Evolutionary conservation across 2,113 vertebrate species (phyloP).

Genomic region (Leptobrachium ailaonicum): DNA sequence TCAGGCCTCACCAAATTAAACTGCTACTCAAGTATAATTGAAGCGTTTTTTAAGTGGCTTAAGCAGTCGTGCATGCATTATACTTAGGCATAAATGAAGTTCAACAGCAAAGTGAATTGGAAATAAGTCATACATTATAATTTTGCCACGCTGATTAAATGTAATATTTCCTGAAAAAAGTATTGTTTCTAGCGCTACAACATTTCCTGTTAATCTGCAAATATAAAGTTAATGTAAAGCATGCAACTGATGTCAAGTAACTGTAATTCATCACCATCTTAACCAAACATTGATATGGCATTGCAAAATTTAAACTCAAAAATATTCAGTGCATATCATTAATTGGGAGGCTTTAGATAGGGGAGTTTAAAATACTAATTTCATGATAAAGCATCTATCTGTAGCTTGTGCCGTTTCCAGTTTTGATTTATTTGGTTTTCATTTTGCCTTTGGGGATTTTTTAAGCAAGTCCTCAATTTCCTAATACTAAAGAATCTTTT

Average conservation of each 20-base stretch:
- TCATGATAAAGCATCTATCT: too few species aligned
- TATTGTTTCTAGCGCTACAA: conserved; percentile 13
- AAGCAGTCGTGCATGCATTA: conserved; percentile 45
- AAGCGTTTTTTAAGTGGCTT: conserved; percentile 47
- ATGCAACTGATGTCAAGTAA: neutral
- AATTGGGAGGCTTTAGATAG: too few species aligned
- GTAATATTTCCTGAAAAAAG: conserved; percentile 31
- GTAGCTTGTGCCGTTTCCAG: too few species aligned
- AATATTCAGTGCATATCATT: too few species aligned
- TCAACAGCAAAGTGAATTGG: conserved; percentile 33
- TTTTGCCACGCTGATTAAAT: conserved; percentile 41
- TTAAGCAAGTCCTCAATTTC: too few species aligned
- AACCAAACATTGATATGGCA: too few species aligned
- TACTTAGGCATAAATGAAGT: conserved; percentile 40
- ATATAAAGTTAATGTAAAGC: conserved; percentile 25
- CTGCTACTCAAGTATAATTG: conserved; percentile 47
- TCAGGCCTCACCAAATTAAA: conserved; percentile 46
- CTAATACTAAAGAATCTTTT: too few species aligned
- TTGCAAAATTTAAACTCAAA: too few species aligned
- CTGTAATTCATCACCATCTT: too few species aligned
- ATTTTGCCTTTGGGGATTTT: too few species aligned
- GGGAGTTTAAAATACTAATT: too few species aligned
- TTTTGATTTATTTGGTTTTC: too few species aligned
- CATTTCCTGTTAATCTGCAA: neutral
- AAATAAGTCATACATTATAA: conserved; percentile 46